Evolutionary conservation across 2,113 vertebrate species (phyloP).

Genomic region (Myrmecophaga tridactyla): DNA sequence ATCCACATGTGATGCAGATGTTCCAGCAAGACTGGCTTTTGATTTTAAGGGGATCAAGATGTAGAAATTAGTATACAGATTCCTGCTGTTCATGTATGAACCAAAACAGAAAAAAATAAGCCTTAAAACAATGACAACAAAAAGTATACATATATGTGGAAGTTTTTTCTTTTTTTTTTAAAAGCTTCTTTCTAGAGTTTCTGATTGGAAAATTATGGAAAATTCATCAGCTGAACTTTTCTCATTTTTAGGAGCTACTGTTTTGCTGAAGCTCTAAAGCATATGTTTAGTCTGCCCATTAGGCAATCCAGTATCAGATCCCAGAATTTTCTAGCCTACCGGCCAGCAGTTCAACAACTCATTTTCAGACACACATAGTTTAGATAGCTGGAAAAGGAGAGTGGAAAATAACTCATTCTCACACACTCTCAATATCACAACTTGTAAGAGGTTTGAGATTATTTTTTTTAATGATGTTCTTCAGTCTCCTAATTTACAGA

Average conservation of each 20-base stretch:
- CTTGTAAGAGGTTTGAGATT: neutral
- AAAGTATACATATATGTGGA: neutral
- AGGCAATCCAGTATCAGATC: no score
- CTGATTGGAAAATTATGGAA: neutral
- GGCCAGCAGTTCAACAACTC: neutral
- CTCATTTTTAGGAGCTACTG: neutral
- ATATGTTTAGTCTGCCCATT: neutral
- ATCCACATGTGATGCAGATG: neutral
- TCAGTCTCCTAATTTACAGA: neutral
- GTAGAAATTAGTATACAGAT: neutral
- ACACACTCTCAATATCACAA: neutral
- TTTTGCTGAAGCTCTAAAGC: neutral
- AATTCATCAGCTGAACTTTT: neutral
- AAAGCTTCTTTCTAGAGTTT: neutral
- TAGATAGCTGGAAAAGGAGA: neutral
- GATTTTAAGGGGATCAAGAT: neutral
- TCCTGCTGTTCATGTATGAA: neutral
- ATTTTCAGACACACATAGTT: neutral
- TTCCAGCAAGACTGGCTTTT: neutral
- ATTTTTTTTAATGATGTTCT: neutral
- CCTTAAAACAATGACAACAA: neutral
- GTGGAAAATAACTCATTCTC: neutral
- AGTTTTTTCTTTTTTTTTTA: neutral
- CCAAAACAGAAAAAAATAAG: neutral
- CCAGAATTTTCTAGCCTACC: neutral